phyloP scores from a whole-genome alignment of 2,113 vertebrate species.

The Chunga burmeisteri region DNA sequence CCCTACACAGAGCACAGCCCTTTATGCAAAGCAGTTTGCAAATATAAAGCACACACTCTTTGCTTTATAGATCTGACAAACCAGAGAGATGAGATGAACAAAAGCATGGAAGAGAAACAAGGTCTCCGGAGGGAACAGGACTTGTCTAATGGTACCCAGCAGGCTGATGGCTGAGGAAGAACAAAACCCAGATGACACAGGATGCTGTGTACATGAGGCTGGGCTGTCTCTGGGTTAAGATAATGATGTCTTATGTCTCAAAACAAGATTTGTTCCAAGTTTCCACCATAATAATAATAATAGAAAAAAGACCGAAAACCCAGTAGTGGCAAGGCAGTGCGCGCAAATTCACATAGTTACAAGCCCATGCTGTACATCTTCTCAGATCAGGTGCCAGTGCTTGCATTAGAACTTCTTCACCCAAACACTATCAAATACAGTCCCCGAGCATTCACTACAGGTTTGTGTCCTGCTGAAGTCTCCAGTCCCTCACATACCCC shows the following conservation, averaged over 20 bases:
- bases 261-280: not conserved
- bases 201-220: accelerated
- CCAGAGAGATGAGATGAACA: not conserved
- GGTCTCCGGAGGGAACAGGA: accelerated
- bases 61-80: not conserved
- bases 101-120: not conserved
- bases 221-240: not conserved
- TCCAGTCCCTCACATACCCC: not conserved
- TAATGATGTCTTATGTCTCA: not conserved
- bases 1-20: not conserved
- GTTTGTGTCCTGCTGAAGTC: not conserved
- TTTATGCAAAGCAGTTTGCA: not conserved
- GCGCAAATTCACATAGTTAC: not conserved
- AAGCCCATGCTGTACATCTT: not conserved
- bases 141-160: not conserved
- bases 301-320: not conserved
- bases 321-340: not conserved
- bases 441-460: not conserved
- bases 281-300: not conserved
- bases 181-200: not conserved
- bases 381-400: not conserved
- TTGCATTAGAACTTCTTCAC: not conserved
- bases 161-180: not conserved
- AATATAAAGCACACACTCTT: not conserved
- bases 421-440: not conserved